Base-by-base conservation (phyloP, 64 coral and sea anemone species). In the Catalaphyllia jardinei region DNA sequence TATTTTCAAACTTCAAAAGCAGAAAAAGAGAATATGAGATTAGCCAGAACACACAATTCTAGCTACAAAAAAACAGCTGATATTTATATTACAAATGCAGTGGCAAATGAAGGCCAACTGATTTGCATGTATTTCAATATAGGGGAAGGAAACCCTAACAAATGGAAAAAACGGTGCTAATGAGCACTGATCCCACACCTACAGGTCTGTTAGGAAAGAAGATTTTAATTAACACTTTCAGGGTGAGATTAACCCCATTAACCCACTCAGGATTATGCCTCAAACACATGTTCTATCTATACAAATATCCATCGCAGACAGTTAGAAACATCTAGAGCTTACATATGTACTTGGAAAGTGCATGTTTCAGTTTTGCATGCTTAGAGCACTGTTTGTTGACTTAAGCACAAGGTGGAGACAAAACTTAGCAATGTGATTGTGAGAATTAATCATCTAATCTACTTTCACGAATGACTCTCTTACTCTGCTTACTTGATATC, bases 151-250 rank as follows among this genome's bases (percentile, higher is more conserved):
- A 69, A 69, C 7, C 22, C 10, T 20, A 25, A 27, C 65, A 69
- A 69, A 69, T 25, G 0, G 22, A n/a, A 69, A 29, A 69, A 69
- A 27, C 22, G 29, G 65, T 69, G 24, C 65, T 69, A 50, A 77
- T 77, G 35, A 77, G 29, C 38, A 50, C 1, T 22, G 38, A 22
- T 77, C 38, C 65, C 39, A 77, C 14, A 49, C 17, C 74, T 49
- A 50, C 39, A n/a, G n/a, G n/a, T n/a, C 2, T 50, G 74, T 77
- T 49, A 77, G 29, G 71, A 73, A 73, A 46, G 33, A 73, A 30
- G 54, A 57, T 57, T 57, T 29, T 73, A 14, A 73, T 73, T 30
- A 73, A 73, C 71, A 73, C 71, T 73, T 76, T 76, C 73, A 76
- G 29, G 29, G 12, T 38, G 17, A 31, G 31, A 38, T 76, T 46